A percentile compares a stretch with the other conserved stretches of the same genome.
Evolutionary conservation across 2,113 vertebrate species (phyloP).

Genomic region (Neopipo cinnamomea): DNA sequence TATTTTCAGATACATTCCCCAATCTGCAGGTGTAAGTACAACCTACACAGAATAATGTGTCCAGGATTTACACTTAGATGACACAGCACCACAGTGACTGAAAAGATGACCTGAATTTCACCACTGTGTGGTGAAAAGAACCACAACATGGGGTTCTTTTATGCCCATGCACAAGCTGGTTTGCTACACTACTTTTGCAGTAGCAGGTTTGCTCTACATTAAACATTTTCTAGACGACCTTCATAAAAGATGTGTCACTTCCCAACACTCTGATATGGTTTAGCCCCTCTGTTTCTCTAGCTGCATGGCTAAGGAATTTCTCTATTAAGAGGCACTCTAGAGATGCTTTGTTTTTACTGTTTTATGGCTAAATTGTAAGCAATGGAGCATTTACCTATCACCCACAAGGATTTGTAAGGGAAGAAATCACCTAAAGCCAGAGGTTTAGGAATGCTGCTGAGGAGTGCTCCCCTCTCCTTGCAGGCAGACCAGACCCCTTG

Average conservation of each 20-base stretch:
- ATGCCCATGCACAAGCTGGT: not conserved
- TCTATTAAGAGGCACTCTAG: not conserved
- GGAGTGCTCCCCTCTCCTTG: not conserved
- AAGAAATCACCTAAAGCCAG: not conserved
- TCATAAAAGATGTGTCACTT: not conserved
- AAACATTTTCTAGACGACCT: not conserved
- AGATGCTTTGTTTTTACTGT: not conserved
- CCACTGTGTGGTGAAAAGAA: not conserved
- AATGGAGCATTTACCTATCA: not conserved
- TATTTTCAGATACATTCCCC: not conserved
- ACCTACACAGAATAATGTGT: accelerated
- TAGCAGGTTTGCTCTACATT: not conserved
- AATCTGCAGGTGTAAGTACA: not conserved
- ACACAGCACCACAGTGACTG: not conserved
- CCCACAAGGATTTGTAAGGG: not conserved
- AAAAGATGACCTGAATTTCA: not conserved
- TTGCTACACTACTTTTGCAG: not conserved
- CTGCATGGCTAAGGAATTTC: not conserved
- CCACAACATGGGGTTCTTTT: not conserved
- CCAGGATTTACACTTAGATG: not conserved
- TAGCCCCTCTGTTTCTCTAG: not conserved
- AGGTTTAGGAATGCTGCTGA: not conserved
- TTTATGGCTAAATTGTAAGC: not conserved
- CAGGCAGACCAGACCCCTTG: not conserved
- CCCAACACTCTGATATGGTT: not conserved